These are phyloP conservation scores for Perizoma flavofasciatum DNA, from an alignment of 2,888 invertebrate species.

Conservation along the genomic window DNA sequence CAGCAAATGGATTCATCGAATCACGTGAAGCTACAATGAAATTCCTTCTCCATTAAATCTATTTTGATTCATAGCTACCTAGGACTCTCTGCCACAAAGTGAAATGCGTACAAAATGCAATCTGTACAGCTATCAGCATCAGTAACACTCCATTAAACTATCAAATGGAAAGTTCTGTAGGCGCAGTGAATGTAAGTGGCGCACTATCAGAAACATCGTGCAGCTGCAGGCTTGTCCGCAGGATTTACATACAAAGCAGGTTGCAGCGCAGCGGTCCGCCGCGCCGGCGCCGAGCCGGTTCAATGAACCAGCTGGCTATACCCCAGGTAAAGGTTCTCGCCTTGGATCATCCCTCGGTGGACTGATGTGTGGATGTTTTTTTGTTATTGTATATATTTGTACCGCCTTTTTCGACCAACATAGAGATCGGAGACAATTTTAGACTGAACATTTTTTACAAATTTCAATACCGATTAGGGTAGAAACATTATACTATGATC, in stretches of 20 bases:
- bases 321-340: no score
- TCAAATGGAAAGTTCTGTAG: conserved; percentile 24
- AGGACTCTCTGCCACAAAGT: neutral
- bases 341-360: no score
- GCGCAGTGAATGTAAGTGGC: conserved; percentile 17
- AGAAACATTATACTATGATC: no score
- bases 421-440: no score
- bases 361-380: no score
- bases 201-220: conserved; percentile 11
- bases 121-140: conserved; percentile 10
- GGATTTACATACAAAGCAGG: neutral
- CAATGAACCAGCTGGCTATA: no score
- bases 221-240: conserved; percentile 11
- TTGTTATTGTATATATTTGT: no score
- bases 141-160: conserved; percentile 23
- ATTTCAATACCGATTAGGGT: no score
- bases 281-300: neutral
- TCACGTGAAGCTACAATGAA: neutral
- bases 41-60: neutral
- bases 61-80: conserved; percentile 5
- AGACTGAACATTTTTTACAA: no score
- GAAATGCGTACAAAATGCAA: conserved; percentile 15
- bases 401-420: no score
- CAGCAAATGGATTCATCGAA: conserved; percentile 15
- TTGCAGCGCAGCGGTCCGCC: neutral